Evolutionary conservation across 2,113 vertebrate species (phyloP).

Genomic region (Trematomus loennbergii): DNA sequence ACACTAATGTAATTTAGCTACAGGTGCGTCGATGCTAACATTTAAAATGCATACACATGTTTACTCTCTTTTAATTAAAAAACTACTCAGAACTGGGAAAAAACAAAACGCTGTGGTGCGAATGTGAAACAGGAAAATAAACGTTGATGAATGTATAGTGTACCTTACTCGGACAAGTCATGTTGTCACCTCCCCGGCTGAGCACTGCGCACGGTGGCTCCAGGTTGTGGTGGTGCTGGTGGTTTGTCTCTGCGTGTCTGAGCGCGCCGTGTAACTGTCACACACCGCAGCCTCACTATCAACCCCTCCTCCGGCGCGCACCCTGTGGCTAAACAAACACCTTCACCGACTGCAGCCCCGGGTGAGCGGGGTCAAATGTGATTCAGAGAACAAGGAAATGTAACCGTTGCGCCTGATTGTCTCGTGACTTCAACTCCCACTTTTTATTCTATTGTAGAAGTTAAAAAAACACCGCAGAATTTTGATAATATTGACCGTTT

Average conservation of each 20-base stretch:
- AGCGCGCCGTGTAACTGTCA: constrained; percentile 67
- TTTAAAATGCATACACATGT: background rate
- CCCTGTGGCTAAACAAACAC: constrained; percentile 64
- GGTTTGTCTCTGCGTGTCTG: constrained; percentile 59
- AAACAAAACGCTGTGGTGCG: background rate
- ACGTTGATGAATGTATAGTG: constrained; percentile 54
- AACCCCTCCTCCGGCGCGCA: constrained; percentile 82
- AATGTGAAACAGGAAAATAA: constrained; percentile 27
- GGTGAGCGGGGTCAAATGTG: constrained; percentile 56
- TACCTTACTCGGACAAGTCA: constrained; percentile 82
- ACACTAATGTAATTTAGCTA: constrained; percentile 27
- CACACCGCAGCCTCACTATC: constrained; percentile 53
- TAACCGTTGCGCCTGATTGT: background rate
- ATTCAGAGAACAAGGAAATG: background rate
- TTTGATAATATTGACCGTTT: background rate
- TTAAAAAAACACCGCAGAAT: background rate
- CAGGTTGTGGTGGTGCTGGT: constrained; percentile 52
- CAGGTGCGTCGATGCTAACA: constrained; percentile 42
- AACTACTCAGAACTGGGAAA: background rate
- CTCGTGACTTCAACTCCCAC: background rate
- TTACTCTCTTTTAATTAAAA: background rate
- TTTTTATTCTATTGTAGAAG: background rate
- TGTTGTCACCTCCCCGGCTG: constrained; percentile 80
- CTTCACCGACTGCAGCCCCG: constrained; percentile 48
- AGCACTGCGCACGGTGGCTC: constrained; percentile 58